Conservation (phyloP, 64 coral and sea anemone genomes). For the Hydrozoanthus tunicans region DNA sequence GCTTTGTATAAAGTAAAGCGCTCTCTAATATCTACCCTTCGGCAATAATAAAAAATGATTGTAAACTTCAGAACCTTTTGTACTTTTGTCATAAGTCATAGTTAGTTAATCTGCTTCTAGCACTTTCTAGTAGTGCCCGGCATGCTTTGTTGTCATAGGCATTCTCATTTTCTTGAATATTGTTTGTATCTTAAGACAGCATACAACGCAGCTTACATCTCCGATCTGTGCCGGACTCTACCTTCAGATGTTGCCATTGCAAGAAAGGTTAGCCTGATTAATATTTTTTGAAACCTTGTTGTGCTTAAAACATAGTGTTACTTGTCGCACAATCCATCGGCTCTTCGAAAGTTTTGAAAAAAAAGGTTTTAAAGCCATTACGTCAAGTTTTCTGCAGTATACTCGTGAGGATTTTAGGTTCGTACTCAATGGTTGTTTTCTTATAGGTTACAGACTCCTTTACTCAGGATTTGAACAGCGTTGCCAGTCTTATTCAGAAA, state of each 20-base stretch:
- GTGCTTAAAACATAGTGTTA: too few relatives aligned
- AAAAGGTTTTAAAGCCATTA: too few relatives aligned
- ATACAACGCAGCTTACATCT: constrained; percentile 91
- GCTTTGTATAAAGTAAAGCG: constrained; percentile 86
- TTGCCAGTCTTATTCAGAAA: constrained; percentile 92
- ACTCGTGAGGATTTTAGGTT: background rate
- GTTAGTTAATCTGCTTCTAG: too few relatives aligned
- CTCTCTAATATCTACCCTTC: too few relatives aligned
- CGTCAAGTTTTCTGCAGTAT: too few relatives aligned
- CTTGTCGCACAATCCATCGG: too few relatives aligned
- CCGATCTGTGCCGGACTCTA: constrained; percentile 87
- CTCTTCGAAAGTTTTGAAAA: too few relatives aligned
- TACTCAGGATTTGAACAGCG: constrained; percentile 82
- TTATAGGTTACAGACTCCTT: constrained; percentile 71
- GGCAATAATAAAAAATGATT: too few relatives aligned
- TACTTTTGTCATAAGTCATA: too few relatives aligned
- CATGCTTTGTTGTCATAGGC: background rate
- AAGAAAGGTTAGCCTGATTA: constrained; percentile 64
- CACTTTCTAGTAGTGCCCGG: too few relatives aligned
- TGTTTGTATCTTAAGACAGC: constrained; percentile 67
- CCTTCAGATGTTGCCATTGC: constrained; percentile 79
- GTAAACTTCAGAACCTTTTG: background rate
- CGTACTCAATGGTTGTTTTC: background rate
- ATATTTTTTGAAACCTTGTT: background rate
- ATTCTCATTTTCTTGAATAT: background rate